A percentile compares a stretch with the other conserved stretches of the same genome.
phyloP scores from a whole-genome alignment of 2,113 vertebrate genomes.

The Pteruthius melanotis region DNA sequence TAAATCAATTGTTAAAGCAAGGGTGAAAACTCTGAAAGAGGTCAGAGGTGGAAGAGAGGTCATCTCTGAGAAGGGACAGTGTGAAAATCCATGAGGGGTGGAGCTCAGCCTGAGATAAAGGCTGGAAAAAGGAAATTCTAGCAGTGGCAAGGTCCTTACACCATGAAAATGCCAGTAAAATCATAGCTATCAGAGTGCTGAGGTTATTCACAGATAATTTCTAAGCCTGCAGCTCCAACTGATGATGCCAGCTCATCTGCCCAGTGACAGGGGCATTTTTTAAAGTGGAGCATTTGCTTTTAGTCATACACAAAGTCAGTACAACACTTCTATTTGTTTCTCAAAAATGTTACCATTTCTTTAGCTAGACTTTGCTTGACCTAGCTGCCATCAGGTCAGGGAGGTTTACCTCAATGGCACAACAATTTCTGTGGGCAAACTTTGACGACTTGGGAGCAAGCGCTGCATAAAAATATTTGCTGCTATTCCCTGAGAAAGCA shows the following conservation, averaged over 20 bases:
- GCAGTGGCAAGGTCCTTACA: not conserved
- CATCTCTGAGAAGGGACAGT: constrained; percentile 72
- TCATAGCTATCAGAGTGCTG: not conserved
- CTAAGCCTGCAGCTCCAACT: not conserved
- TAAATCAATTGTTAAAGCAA: constrained; percentile 85
- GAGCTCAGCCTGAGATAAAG: constrained; percentile 42
- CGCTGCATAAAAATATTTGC: not conserved
- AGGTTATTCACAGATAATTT: not conserved
- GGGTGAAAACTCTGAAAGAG: constrained; percentile 78
- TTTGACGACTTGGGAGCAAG: not conserved
- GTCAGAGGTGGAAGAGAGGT: constrained; percentile 81
- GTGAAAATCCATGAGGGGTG: constrained; percentile 67
- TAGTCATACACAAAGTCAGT: not conserved
- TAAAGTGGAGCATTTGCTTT: not conserved
- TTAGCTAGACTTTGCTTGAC: not conserved
- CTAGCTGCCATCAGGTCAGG: not conserved
- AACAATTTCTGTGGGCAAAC: not conserved
- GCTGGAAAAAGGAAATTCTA: constrained; percentile 19
- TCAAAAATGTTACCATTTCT: not conserved
- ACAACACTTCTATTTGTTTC: not conserved
- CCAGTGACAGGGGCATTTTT: not conserved
- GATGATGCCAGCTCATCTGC: not conserved
- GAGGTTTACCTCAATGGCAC: not conserved
- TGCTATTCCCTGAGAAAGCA: not conserved
- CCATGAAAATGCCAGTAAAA: not conserved